Base-by-base conservation (phyloP, 92 coral and sea anemone species). In the Chrysogorgia sp. region DNA sequence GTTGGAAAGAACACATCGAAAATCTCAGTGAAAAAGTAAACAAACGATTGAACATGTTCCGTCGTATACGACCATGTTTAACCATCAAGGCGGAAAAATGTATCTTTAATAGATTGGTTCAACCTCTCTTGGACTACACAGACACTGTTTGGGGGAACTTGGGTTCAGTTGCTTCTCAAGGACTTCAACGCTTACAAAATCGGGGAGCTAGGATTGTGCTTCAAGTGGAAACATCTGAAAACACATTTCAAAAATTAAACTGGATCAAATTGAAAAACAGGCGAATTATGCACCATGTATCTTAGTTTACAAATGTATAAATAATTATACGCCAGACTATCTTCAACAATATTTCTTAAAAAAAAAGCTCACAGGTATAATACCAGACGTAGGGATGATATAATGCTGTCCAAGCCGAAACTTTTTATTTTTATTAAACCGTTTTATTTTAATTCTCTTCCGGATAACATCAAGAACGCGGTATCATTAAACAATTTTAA, bases 61-160 rank as follows among this genome's bases (percentile, higher is more conserved):
- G 40, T 23, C 68, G 68, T 62, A 62, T 62, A 29, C 32, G 68
- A 62, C 32, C 68, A 62, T 62, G 32, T 62, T 21, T 62, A 62
- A 62, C 68, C 40, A 40, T 29, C 23, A 62, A 62, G 35, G 68
- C 68, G 30, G 68, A 34, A 62, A 29, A 29, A 62, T 40, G 19
- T 62, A 40, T 62, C 30, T 62, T 29, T 25, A 62, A 62, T 40
- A 40, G 35, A 29, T 19, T 29, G 32, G 30, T 62, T 40, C 68
- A 29, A n/a, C 68, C 68, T 29, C 40, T 62, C 40, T 30, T 62
- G 40, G 68, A 65, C 34, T 65, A 65, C 52, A 34, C 49, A 30
- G 68, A 62, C 68, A 62, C 34, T 62, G 34, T 45, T 22, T 62
- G 68, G 68, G 34, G 68, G 17, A 62, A 45, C 21, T 45, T 62